phyloP scores from a whole-genome alignment of 2,113 vertebrate species.

The Caloenas nicobarica region DNA sequence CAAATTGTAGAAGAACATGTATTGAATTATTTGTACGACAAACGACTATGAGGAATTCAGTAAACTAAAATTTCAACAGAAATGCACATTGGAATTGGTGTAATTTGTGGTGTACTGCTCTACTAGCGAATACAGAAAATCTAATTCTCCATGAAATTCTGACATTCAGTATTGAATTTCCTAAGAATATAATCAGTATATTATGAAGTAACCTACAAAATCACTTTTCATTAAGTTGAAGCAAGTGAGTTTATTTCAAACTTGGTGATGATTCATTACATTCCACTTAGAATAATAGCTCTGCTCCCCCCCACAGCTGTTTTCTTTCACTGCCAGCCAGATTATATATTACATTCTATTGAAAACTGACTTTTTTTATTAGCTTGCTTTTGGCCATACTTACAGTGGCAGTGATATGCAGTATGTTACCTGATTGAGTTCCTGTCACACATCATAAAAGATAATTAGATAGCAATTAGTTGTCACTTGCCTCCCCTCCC shows the following conservation, averaged over 20 bases:
- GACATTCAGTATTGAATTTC: background rate
- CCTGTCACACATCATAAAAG: background rate
- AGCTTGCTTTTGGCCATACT: background rate
- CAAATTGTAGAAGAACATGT: background rate
- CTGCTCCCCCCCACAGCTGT: background rate
- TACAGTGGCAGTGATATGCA: background rate
- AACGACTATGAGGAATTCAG: fast-evolving
- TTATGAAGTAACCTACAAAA: background rate
- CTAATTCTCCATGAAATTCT: background rate
- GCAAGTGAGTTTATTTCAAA: background rate
- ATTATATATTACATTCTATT: background rate
- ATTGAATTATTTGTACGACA: background rate
- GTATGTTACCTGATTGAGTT: background rate
- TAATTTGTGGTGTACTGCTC: background rate
- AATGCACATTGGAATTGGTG: background rate
- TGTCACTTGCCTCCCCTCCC: too few species aligned
- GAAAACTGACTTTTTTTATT: background rate
- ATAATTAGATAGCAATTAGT: background rate
- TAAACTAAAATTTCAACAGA: background rate
- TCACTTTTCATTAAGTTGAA: background rate
- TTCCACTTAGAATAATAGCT: background rate
- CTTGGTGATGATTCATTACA: background rate
- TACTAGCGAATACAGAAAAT: background rate
- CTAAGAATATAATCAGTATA: background rate
- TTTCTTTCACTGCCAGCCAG: background rate